Evolutionary conservation across 2,888 invertebrate species (phyloP).

Genomic region (Aphrophora alni): DNA sequence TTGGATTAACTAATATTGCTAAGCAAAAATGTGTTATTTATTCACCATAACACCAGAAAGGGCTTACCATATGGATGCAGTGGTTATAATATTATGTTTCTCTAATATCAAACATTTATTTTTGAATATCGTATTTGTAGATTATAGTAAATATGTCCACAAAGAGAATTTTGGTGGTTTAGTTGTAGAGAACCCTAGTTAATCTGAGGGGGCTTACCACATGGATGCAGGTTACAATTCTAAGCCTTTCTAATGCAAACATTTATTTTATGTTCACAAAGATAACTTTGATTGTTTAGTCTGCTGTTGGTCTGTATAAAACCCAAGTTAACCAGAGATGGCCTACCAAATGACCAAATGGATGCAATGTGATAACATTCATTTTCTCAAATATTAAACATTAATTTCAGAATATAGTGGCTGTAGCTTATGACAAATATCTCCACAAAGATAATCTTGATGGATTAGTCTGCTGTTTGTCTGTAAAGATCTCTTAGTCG

Average conservation of each 20-base stretch:
- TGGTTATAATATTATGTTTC: conserved; percentile 74
- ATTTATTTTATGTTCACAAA: too few species aligned
- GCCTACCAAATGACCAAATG: too few species aligned
- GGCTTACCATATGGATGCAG: conserved; percentile 60
- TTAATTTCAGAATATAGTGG: conserved; percentile 67
- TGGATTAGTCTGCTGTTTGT: conserved; percentile 78
- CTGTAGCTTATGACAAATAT: conserved; percentile 74
- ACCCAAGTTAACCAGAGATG: too few species aligned
- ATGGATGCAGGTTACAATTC: conserved; percentile 69
- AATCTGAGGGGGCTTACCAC: conserved; percentile 67
- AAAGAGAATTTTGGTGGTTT: conserved; percentile 62
- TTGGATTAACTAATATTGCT: too few species aligned
- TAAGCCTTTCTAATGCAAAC: conserved; percentile 72
- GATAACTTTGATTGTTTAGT: too few species aligned
- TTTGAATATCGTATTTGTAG: conserved; percentile 75
- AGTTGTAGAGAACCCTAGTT: conserved; percentile 74
- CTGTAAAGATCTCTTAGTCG: conserved; percentile 75
- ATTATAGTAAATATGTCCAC: conserved; percentile 70
- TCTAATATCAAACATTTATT: conserved; percentile 59
- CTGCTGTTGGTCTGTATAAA: too few species aligned
- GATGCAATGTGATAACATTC: too few species aligned
- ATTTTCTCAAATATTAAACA: too few species aligned
- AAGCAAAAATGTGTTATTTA: too few species aligned
- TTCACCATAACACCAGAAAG: too few species aligned
- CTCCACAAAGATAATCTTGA: conserved; percentile 59